phyloP scores from a whole-genome alignment of 1,140 invertebrate species.

The Marisa cornuarietis region DNA sequence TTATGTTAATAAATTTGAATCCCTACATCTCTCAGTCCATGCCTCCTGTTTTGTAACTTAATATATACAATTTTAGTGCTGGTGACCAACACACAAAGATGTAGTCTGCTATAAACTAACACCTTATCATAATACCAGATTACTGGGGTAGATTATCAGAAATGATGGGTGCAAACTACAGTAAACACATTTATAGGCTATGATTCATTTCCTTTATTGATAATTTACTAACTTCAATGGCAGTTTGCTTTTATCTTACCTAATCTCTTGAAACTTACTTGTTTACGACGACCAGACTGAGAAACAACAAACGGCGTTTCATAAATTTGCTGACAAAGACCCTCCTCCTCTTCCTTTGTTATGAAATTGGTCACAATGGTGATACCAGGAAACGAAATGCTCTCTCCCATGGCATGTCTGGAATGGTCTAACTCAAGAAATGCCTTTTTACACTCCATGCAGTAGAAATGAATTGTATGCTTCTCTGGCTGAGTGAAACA shows the following conservation, averaged over 20 bases:
- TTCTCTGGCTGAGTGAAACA: background rate
- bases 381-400: slow-evolving; percentile 30
- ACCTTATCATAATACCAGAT: background rate
- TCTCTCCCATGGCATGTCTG: background rate
- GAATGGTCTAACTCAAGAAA: background rate
- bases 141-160: background rate
- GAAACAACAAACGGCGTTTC: slow-evolving; percentile 87
- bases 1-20: background rate
- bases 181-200: background rate
- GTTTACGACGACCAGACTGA: slow-evolving; percentile 95
- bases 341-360: slow-evolving; percentile 75
- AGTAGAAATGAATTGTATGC: slow-evolving; percentile 13
- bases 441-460: slow-evolving; percentile 23
- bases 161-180: background rate
- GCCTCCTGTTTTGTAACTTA: background rate
- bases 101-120: background rate
- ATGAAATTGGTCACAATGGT: slow-evolving; percentile 76
- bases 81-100: background rate
- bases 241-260: too few species aligned
- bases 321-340: slow-evolving; percentile 80
- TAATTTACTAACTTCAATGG: too few species aligned
- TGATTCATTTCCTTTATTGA: too few species aligned
- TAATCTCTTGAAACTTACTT: slow-evolving; percentile 68
- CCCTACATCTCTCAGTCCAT: background rate
- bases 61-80: background rate